Base-by-base conservation (phyloP, 2,888 invertebrate genomes). In the Nemoura dubitans region DNA sequence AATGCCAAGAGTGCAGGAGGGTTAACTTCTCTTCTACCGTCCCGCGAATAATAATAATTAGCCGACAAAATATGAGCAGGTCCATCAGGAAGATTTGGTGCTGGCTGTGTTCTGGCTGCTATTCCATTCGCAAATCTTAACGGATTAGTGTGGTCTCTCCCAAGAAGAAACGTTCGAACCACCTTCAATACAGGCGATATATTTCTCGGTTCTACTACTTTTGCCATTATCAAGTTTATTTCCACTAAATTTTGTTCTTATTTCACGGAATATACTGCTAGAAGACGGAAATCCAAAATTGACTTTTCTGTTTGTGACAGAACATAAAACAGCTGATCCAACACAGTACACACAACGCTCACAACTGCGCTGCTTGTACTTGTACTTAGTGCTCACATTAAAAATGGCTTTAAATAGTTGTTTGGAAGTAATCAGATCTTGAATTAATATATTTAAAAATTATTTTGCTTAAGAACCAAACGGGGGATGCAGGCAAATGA, bases 41-140 rank as follows among this genome's bases (percentile, higher is more conserved):
- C 98, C 87, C 98, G 94, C 0, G 93, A 91, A 90, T 93, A 96
- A 90, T 99, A 98, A 91, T 98, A 97, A 91, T 98, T 98, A 83
- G 94, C 94, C 21, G 95, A 94, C 87, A 97, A 93, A 90, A 95
- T 94, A 91, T 97, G 96, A 42, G 95, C 93, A 0, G 96, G 95
- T 14, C 98, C 98, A 88, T 95, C 96, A 27, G 97, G 98, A 85
- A 98, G 91, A 86, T 93, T 91, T 82, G 98, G 98, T 25, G 93
- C 95, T 29, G 97, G 97, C 90, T 97, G 97, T 86, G 96, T 96
- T 89, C 98, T 95, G 14, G 94, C 92, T 0, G 96, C 92, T 76
- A 96, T 14, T 1, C 92, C 91, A 59, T 95, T 94, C 88, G 94
- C 94, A 90, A 95, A 97, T 89, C 97, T 93, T 82, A 96, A 90